Base-by-base conservation (phyloP, 2,797 vertebrate species). In the Tolypeutes matacus region DNA sequence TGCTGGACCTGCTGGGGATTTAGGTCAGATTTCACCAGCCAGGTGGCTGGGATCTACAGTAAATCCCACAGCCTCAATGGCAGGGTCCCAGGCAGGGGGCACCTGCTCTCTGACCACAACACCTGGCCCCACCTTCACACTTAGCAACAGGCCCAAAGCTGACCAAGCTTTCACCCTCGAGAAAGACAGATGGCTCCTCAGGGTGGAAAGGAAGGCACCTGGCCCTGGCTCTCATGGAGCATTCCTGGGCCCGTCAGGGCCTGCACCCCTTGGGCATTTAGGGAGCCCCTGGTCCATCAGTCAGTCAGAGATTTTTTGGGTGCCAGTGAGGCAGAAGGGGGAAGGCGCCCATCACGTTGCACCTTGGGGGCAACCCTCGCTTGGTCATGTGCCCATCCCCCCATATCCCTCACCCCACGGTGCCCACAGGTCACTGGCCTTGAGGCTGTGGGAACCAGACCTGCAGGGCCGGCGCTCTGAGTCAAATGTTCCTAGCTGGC, bases 341-440 rank as follows among this genome's bases (percentile, higher is more conserved):
- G 23, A 56, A 56, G 20, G 56, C 56, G 17, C 56, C 58, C 21
- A 27, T 27, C 0, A 14, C 49, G 4, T 64, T 21, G 31, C 2
- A 12, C 14, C 7, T 12, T 0, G 21, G 39, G 58, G 4, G 5
- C 56, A 0, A 4, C 69, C 31, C 6, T 36, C 21, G 21, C 42
- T 11, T 49, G 39, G 11, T 21, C 42, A 5, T 0, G 4, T 2
- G 36, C 29, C 70, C 23, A 8, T 10, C 42, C n/a, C 51, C 0
- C 5, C 13, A 1, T 4, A 36, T 12, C 13, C 39, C n/a, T 49
- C 49, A 10, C 7, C 76, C 70, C 14, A 1, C 0, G 0, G n/a
- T 17, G 11, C 46, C 88, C 67, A 49, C 9, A 1, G 0, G 9
- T 53, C 70, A 42, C 13, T 2, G 23, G 87, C 14, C 21, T 7